A percentile compares a stretch with the other conserved stretches of the same genome.
Conservation (phyloP, 2,797 vertebrate genomes). For the Monodelphis domestica region DNA sequence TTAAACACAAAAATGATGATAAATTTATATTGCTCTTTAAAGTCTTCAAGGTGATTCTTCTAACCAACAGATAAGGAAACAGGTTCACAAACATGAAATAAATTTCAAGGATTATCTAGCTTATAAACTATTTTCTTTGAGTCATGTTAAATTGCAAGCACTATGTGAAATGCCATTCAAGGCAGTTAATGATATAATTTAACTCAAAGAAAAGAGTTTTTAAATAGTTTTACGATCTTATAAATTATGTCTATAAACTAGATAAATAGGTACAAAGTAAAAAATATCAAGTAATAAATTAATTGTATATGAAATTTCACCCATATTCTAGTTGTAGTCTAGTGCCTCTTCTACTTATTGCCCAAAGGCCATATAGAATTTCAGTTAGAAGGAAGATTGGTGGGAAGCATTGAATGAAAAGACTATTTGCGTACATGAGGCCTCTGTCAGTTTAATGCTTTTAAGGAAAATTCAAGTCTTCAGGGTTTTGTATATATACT, state of each 20-base stretch:
- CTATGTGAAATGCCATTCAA: not conserved
- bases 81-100: not conserved
- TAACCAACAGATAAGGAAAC: not conserved
- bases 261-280: not conserved
- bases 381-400: not conserved
- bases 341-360: not conserved
- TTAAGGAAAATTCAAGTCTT: not conserved
- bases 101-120: not conserved
- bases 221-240: not conserved
- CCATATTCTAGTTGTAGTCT: not conserved
- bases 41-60: not conserved
- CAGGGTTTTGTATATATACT: not conserved
- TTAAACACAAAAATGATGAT: not conserved
- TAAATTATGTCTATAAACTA: not conserved
- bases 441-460: not conserved
- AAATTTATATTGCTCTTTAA: not conserved
- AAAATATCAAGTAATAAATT: not conserved
- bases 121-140: no score
- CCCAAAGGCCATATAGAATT: not conserved
- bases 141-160: no score
- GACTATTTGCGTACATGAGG: not conserved
- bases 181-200: not conserved
- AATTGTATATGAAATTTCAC: not conserved
- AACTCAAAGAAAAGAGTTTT: not conserved
- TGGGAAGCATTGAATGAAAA: not conserved